phyloP scores from a whole-genome alignment of 2,888 invertebrate genomes.

The Napeogenes sylphis region DNA sequence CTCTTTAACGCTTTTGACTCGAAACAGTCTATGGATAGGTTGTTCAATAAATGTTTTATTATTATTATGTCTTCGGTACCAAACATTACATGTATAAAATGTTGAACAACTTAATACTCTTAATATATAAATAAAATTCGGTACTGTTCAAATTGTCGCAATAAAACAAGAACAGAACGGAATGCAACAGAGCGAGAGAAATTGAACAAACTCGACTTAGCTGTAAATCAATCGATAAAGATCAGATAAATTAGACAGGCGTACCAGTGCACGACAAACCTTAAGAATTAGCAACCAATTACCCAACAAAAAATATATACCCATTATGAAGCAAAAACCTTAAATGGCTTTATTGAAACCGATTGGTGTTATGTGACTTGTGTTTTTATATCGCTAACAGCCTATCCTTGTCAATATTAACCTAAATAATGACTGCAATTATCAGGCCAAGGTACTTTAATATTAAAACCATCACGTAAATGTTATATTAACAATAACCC shows the following conservation, averaged over 20 bases:
- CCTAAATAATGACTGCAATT: constrained; percentile 29
- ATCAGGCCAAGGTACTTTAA: background rate
- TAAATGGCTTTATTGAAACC: constrained; percentile 57
- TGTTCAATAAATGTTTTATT: too few species aligned
- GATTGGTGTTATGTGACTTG: constrained; percentile 44
- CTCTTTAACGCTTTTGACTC: constrained; percentile 39
- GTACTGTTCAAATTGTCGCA: constrained; percentile 28
- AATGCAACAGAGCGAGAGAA: constrained; percentile 36
- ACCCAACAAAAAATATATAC: constrained; percentile 48
- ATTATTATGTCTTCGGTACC: too few species aligned
- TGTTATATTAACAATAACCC: too few species aligned
- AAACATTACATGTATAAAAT: too few species aligned
- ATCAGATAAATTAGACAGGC: constrained; percentile 42
- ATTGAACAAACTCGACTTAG: constrained; percentile 37
- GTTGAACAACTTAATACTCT: background rate
- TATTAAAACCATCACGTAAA: too few species aligned
- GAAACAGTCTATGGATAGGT: constrained; percentile 13
- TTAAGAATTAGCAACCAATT: constrained; percentile 56
- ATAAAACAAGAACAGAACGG: constrained; percentile 30
- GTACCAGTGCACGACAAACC: constrained; percentile 41
- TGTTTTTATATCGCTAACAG: constrained; percentile 41
- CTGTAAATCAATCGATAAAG: constrained; percentile 51
- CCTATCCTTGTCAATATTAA: constrained; percentile 36
- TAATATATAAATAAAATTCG: constrained; percentile 14
- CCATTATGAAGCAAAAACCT: constrained; percentile 46